These are phyloP conservation scores for Parnassius orleans DNA, from an alignment of 2,888 invertebrate species.

Conservation along the genomic window DNA sequence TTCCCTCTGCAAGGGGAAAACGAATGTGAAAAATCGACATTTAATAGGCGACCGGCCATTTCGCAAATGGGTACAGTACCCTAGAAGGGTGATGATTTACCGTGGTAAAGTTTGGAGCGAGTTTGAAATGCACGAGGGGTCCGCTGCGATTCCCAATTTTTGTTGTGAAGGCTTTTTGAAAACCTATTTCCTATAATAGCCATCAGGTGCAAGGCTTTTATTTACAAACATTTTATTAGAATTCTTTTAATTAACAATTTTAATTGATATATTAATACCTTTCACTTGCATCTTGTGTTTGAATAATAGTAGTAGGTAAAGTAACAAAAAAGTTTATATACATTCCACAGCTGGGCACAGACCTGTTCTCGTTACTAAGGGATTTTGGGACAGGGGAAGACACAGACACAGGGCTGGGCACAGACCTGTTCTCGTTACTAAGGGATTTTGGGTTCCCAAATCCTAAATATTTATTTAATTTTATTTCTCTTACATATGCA, in stretches of 20 bases:
- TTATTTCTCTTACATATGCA: background rate
- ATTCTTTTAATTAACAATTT: too few relatives aligned
- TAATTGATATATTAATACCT: too few relatives aligned
- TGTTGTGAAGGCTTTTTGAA: slow-evolving; percentile 27
- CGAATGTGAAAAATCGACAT: slow-evolving; percentile 75
- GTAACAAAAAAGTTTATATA: too few relatives aligned
- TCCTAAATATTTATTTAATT: background rate
- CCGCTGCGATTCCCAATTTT: slow-evolving; percentile 34
- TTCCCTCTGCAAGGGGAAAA: slow-evolving; percentile 44
- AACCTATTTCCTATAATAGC: slow-evolving; percentile 1
- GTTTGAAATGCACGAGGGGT: slow-evolving; percentile 32
- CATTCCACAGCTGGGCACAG: too few relatives aligned
- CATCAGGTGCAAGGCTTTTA: background rate
- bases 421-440: too few relatives aligned
- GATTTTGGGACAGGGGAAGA: too few relatives aligned
- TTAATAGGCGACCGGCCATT: slow-evolving; percentile 72
- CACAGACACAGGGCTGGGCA: too few relatives aligned
- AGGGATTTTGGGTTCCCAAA: too few relatives aligned
- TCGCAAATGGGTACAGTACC: slow-evolving; percentile 49
- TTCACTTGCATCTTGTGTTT: too few relatives aligned
- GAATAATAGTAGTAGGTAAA: too few relatives aligned
- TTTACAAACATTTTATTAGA: too few relatives aligned
- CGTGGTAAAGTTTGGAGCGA: slow-evolving; percentile 32
- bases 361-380: too few relatives aligned
- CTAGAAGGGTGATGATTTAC: slow-evolving; percentile 52